Evolutionary conservation across 1,140 invertebrate species (phyloP), one percentile per base, ranked within the genome.

Genomic region (Drosophila arizonae): DNA sequence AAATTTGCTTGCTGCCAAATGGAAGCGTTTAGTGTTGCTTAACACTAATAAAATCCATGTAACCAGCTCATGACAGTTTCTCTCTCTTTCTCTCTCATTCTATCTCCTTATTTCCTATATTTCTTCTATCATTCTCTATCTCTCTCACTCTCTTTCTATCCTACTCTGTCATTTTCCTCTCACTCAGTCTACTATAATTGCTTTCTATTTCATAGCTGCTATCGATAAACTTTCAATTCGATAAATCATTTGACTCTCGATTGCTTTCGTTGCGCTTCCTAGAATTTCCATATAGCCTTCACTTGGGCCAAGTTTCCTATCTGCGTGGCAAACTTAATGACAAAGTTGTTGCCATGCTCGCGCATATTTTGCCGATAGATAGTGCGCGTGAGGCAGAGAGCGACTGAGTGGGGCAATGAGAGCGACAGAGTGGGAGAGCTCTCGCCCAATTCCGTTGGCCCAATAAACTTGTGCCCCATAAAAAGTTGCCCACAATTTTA

Each of bases 401-500:
- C 6, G 6, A 36, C 36, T 21, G 43, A 36, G 17, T 24, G 21
- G 13, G 10, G 17, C 10, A 45, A 8, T 3, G 41, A 13, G 4
- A 24, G n/a, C 17, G 33, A 9, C 9, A 26, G 4, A 28, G 8
- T 1, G 36, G 13, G 30, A 33, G 24, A 5, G 33, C 43, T 33
- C 60, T 64, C 17, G 17, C 30, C 48, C 51, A 66, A 72, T 76
- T 76, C 70, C 70, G 66, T 57, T 69, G 72, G 51, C 39, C 70
- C 62, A 73, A 73, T 68, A 76, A 77, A 74, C 70, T 69, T 74
- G 58, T 77, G 75, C 50, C 17, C 64, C 71, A 76, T 73, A 77
- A 77, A 77, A 77, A 69, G 58, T 75, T 75, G 72, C 60, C 67
- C 67, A 33, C 66, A 70, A 70, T 70, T 75, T 70, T 64, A 57